Evolutionary conservation across 2,113 vertebrate species (phyloP).

Genomic region (Corynorhinus townsendii): DNA sequence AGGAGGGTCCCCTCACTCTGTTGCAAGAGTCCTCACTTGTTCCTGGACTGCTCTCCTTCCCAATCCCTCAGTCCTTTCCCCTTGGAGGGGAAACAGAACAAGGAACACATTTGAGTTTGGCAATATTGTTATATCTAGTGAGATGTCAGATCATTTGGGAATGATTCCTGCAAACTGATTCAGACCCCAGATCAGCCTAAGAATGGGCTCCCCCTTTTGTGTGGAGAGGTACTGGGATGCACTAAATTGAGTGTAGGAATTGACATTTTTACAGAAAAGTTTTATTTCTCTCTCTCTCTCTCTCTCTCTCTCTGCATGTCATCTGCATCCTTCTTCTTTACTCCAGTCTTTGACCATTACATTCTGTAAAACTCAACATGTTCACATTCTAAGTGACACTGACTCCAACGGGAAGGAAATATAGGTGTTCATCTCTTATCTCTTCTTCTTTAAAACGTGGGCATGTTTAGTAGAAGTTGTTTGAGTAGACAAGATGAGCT

Average conservation of each 20-base stretch:
- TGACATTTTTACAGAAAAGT: background rate
- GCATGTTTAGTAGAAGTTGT: background rate
- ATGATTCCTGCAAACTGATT: background rate
- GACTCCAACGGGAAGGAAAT: background rate
- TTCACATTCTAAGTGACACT: background rate
- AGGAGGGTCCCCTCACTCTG: fast-evolving
- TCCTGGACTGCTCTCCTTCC: background rate
- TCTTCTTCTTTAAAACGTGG: background rate
- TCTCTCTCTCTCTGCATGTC: too few species aligned
- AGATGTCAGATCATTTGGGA: background rate
- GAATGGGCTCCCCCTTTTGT: background rate
- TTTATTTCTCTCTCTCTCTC: too few species aligned
- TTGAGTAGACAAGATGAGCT: background rate
- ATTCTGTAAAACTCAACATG: background rate
- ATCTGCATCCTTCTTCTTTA: background rate
- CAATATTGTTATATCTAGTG: background rate
- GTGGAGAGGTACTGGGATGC: background rate
- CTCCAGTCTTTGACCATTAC: background rate
- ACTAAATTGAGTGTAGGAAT: background rate
- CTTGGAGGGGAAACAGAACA: background rate
- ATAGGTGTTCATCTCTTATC: background rate
- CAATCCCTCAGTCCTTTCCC: background rate
- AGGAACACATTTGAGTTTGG: background rate
- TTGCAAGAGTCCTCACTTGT: background rate
- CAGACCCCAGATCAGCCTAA: background rate